phyloP scores from a whole-genome alignment of 2,888 invertebrate genomes.

The Stenolophus ochropezus region DNA sequence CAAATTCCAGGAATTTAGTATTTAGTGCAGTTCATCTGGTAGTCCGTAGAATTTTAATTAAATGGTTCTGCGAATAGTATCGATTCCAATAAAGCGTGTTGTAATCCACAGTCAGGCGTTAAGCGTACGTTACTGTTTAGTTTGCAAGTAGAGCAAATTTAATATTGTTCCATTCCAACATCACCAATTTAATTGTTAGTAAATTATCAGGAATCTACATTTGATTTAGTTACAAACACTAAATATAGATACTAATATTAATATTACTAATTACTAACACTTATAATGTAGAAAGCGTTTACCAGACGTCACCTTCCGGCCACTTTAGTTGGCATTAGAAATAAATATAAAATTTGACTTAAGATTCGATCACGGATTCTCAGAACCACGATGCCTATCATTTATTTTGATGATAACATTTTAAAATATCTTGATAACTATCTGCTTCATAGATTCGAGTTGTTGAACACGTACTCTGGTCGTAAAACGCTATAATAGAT shows the following conservation, averaged over 20 bases:
- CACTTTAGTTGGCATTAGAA: too few relatives aligned
- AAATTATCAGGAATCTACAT: background rate
- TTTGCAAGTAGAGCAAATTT: background rate
- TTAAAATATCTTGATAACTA: too few relatives aligned
- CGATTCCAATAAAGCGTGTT: background rate
- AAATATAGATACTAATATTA: too few relatives aligned
- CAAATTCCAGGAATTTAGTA: background rate
- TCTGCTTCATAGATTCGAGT: background rate
- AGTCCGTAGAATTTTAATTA: background rate
- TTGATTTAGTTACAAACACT: too few relatives aligned
- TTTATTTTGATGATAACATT: too few relatives aligned
- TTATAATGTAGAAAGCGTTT: background rate
- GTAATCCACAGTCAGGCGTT: background rate
- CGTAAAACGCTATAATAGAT: slow-evolving; percentile 4
- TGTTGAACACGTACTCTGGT: background rate
- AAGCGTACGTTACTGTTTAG: background rate
- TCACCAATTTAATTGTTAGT: background rate
- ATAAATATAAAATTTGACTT: too few relatives aligned
- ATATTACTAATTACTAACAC: too few relatives aligned
- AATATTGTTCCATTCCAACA: background rate
- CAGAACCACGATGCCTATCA: too few relatives aligned
- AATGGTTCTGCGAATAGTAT: background rate
- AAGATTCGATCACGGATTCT: too few relatives aligned
- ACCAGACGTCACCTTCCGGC: background rate
- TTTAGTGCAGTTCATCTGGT: background rate